Evolutionary conservation across 2,113 vertebrate species (phyloP).

Genomic region (Romanogobio albipinnatus): DNA sequence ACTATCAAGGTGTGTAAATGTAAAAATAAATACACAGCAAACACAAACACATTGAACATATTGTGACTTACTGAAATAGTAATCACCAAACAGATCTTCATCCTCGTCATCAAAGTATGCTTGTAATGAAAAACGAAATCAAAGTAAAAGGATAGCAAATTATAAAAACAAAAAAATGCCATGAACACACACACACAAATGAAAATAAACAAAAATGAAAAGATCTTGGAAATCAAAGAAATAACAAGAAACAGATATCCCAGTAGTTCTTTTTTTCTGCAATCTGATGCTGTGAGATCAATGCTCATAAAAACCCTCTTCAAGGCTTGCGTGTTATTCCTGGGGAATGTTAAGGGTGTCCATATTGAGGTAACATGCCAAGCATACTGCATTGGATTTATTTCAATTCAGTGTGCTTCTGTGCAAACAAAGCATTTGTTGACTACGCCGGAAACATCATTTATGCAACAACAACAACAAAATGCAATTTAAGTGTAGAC

Average conservation of each 20-base stretch:
- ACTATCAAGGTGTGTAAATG: too few species aligned
- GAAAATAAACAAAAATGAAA: not conserved
- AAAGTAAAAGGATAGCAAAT: slow-evolving; percentile 20
- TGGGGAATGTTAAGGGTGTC: slow-evolving; percentile 8
- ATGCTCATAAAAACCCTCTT: not conserved
- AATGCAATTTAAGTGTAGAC: slow-evolving; percentile 4
- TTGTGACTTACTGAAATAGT: slow-evolving; percentile 55
- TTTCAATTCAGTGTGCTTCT: slow-evolving; percentile 19
- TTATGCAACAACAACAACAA: not conserved
- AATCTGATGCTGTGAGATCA: not conserved
- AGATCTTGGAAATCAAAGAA: slow-evolving; percentile 11
- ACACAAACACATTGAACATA: slow-evolving; percentile 25
- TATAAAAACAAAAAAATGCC: slow-evolving; percentile 23
- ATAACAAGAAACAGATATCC: not conserved
- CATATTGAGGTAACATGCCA: not conserved
- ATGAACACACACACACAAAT: not conserved
- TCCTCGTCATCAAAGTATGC: slow-evolving; percentile 58
- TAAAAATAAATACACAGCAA: not conserved
- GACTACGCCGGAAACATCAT: not conserved
- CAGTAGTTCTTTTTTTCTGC: not conserved
- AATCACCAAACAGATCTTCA: slow-evolving; percentile 51
- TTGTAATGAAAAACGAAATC: slow-evolving; percentile 45
- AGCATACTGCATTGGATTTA: slow-evolving; percentile 2
- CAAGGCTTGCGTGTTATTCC: not conserved
- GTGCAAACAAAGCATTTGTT: not conserved